A percentile compares a stretch with the other conserved stretches of the same genome.
Evolutionary conservation across 2,888 invertebrate genomes (phyloP).

Genomic region (Elaeidobius kamerunicus): DNA sequence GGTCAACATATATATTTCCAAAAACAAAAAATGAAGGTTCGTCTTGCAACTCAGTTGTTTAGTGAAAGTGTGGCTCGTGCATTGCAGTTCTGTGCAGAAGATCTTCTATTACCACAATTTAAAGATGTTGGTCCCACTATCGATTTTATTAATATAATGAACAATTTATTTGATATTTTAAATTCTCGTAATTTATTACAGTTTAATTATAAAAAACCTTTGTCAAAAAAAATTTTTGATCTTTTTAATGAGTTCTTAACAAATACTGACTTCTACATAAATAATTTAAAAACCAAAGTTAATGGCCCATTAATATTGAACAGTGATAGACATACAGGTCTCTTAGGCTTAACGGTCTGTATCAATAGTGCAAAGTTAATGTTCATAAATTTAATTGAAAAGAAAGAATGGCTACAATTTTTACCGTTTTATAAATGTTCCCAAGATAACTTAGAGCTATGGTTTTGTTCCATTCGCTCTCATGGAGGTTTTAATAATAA

Average conservation of each 20-base stretch:
- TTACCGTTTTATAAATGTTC: constrained; percentile 3
- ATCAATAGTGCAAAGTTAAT: neutral
- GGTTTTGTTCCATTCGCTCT: neutral
- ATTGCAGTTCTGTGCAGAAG: constrained; percentile 28
- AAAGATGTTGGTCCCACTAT: constrained; percentile 25
- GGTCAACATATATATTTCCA: constrained; percentile 15
- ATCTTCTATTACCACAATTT: constrained; percentile 29
- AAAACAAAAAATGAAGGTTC: constrained; percentile 13
- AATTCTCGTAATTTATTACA: constrained; percentile 28
- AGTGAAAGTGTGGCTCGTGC: constrained; percentile 34
- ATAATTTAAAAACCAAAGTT: neutral
- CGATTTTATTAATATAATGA: constrained; percentile 28
- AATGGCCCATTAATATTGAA: constrained; percentile 3
- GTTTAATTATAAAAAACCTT: constrained; percentile 10
- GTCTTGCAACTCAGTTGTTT: constrained; percentile 29
- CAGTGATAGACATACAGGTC: constrained; percentile 6
- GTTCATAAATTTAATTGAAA: neutral
- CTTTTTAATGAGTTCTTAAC: constrained; percentile 4
- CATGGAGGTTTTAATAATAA: constrained; percentile 11
- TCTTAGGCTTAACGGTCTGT: constrained; percentile 5
- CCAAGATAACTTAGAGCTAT: constrained; percentile 4
- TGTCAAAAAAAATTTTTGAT: constrained; percentile 10
- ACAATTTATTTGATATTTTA: constrained; percentile 35
- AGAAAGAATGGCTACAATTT: constrained; percentile 2
- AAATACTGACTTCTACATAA: neutral